Base-by-base conservation (phyloP, 1,140 invertebrate genomes). In the Battus philenor region DNA sequence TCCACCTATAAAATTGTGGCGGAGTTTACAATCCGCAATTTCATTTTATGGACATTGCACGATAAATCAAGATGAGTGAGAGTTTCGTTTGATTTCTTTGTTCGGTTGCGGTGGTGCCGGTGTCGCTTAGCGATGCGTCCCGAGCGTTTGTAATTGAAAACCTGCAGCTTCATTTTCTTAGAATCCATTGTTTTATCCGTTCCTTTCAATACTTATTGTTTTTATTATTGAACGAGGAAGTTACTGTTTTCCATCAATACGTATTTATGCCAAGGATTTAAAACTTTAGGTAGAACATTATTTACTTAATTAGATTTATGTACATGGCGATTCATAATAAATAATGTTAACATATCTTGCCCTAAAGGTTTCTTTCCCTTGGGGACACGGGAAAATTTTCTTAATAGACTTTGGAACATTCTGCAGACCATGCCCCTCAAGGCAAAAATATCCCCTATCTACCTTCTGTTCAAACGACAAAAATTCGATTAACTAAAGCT, bases 361-460 rank as follows among this genome's bases (percentile, higher is more conserved):
- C 65, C 68, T 63, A 53, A 52, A 38, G 64, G 61, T 73, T 63
- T 31, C 60, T 33, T n/a, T 59, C 71, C 69, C 69, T 44, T 15
- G n/a, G 64, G 52, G 74, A 56, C 54, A 47, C 52, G 41, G 64
- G 67, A 66, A 69, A 79, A 73, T 82, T 73, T 68, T 77, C 79
- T 79, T 83, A 83, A 82, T 80, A 77, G 76, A 80, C 75, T 83
- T 83, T 79, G 59, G 69, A 65, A 78, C 70, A 63, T 67, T 62
- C 62, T 62, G 67, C 58, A 65, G 66, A 62, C 62, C 68, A 59
- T 60, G 58, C 66, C 72, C 72, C 79, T 59, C 33, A 59, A 50
- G 74, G 70, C 73, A 38, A 61, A 59, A 53, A 53, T 66, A 59
- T 70, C 68, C 67, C 62, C 59, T 45, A 48, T 46, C 57, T 56